A percentile compares a stretch with the other conserved stretches of the same genome.
These are phyloP conservation scores for Hypselothyrea guttata DNA, from an alignment of 2,888 invertebrate species.

Conservation along the genomic window DNA sequence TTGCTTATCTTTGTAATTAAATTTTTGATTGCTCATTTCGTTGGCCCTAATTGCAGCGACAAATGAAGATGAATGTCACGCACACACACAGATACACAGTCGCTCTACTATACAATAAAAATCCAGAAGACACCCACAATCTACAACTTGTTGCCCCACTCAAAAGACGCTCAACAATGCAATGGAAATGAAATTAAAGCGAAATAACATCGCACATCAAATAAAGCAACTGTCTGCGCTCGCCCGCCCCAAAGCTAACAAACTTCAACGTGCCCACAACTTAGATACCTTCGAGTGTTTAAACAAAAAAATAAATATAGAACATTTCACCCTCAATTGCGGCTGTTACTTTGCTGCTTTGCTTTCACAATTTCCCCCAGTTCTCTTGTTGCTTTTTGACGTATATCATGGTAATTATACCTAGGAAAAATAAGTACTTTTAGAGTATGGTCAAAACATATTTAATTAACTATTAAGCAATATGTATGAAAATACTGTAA, in stretches of 20 bases:
- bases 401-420: constrained; percentile 46
- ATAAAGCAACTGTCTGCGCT: constrained; percentile 2
- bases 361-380: constrained; percentile 21
- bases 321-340: constrained; percentile 71
- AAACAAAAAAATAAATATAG: too few relatives aligned
- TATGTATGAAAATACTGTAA: too few relatives aligned
- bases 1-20: constrained; percentile 65
- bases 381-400: constrained; percentile 41
- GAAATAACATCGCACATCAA: constrained; percentile 22
- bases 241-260: too few relatives aligned
- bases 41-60: constrained; percentile 47
- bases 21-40: constrained; percentile 58
- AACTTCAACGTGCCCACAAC: constrained; percentile 25
- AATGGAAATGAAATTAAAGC: constrained; percentile 58
- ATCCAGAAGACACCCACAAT: constrained; percentile 7
- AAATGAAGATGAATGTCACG: constrained; percentile 54
- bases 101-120: constrained; percentile 13
- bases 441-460: too few relatives aligned
- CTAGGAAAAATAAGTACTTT: too few relatives aligned
- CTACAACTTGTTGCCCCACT: constrained; percentile 29
- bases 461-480: too few relatives aligned
- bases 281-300: constrained; percentile 13
- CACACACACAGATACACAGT: constrained; percentile 7
- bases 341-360: constrained; percentile 34
- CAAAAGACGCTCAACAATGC: constrained; percentile 35